A percentile compares a stretch with the other conserved stretches of the same genome.
Evolutionary conservation across 2,797 vertebrate genomes (phyloP).

Genomic region (Syngnathus acus): DNA sequence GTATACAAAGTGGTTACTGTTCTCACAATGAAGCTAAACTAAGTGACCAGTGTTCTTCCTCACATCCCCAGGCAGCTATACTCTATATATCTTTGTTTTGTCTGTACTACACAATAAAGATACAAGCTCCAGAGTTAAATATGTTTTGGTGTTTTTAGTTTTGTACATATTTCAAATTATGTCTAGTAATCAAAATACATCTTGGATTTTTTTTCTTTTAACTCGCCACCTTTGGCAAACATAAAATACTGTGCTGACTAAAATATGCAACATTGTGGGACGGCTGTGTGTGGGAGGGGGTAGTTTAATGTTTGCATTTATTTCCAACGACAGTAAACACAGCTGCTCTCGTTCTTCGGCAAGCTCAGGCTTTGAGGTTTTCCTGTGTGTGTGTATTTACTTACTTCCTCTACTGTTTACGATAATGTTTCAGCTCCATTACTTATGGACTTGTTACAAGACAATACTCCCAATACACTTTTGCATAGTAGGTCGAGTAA

Average conservation of each 20-base stretch:
- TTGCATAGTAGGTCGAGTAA: conserved; percentile 52
- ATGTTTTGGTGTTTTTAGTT: background rate
- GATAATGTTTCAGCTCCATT: conserved; percentile 30
- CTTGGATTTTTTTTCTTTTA: too few species aligned
- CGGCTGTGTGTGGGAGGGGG: background rate
- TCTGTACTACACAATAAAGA: conserved; percentile 57
- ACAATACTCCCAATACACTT: conserved; percentile 47
- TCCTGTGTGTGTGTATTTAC: conserved; percentile 27
- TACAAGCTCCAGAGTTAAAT: conserved; percentile 35
- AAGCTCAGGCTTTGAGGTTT: conserved; percentile 36
- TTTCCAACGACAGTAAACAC: conserved; percentile 63
- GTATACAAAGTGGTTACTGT: conserved; percentile 37
- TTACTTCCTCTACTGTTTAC: conserved; percentile 39
- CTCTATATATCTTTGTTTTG: conserved; percentile 28
- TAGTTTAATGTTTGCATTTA: conserved; percentile 49
- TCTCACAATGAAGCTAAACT: conserved; percentile 16
- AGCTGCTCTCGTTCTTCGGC: conserved; percentile 49
- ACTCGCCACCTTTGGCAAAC: background rate
- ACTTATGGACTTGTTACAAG: conserved; percentile 40
- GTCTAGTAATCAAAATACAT: too few species aligned
- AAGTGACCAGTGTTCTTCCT: conserved; percentile 23
- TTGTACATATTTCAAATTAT: too few species aligned
- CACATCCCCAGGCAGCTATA: conserved; percentile 56
- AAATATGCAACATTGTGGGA: conserved; percentile 37
- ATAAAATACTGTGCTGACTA: conserved; percentile 9